A percentile compares a stretch with the other conserved stretches of the same genome.
Evolutionary conservation across 2,797 vertebrate species (phyloP).

Genomic region (Syndactyla subalaris): DNA sequence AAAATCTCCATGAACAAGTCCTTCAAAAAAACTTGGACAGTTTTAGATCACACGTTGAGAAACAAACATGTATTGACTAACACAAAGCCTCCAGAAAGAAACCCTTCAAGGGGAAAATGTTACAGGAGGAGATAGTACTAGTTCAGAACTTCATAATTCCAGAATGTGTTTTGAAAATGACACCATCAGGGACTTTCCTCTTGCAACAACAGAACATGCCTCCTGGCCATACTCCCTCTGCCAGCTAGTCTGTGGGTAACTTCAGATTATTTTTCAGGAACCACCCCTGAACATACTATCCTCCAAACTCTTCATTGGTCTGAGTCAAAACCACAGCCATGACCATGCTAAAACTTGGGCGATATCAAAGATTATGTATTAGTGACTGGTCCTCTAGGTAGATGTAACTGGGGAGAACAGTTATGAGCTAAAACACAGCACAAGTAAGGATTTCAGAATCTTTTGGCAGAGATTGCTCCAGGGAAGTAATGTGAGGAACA

Average conservation of each 20-base stretch:
- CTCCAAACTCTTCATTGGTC: background rate
- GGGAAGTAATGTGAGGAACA: background rate
- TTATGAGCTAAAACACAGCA: background rate
- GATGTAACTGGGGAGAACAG: background rate
- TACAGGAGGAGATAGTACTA: background rate
- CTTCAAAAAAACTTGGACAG: background rate
- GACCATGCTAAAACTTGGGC: background rate
- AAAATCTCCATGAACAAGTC: background rate
- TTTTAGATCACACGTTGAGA: background rate
- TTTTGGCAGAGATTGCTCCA: background rate
- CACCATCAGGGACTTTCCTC: background rate
- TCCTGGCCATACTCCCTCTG: background rate
- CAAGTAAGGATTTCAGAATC: background rate
- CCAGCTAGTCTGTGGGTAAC: background rate
- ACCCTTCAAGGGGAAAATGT: background rate
- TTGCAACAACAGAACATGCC: background rate
- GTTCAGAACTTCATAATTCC: background rate
- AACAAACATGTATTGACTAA: background rate
- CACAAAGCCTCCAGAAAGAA: background rate
- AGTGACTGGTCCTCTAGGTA: background rate
- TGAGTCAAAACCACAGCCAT: background rate
- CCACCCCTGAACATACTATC: accelerated
- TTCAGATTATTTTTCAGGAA: background rate
- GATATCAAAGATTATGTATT: background rate
- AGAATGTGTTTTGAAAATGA: background rate